Evolutionary conservation across 2,888 invertebrate genomes (phyloP), one percentile per base, ranked within the genome.

Genomic region (Amphipoea lucens): DNA sequence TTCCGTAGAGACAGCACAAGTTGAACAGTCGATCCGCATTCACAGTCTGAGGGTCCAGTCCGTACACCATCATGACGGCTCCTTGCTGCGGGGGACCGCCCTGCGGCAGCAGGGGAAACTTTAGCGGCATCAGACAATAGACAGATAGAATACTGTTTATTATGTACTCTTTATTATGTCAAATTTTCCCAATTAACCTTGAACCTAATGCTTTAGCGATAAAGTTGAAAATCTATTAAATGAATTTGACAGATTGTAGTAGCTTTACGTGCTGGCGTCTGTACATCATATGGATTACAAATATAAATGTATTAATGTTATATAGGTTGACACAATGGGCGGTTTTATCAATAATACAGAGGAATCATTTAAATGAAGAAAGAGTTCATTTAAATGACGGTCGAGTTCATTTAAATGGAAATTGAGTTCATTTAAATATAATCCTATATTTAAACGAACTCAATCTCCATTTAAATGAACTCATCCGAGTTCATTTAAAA

Each of bases 31-130:
- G 98, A 94, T 99, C 99, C 86, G 99, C 98, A 96, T 99, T 99
- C 94, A 99, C 98, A 91, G 99, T 98, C 91, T 98, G 98, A 77
- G 98, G 98, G 94, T 99, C 99, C 86, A 99, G 97, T 4, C 99
- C 99, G 96, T 99, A 99, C 79, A 99, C 99, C 99, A 99, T 99
- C 97, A 99, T 98, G 84, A 99, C 99, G 73, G 99, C 98, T 74
- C 98, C 99, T 93, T 98, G 98, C 92, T 98, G 98, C 5, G 97
- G 95, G 0, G 97, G 95, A 57, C 96, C 95, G 77, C 96, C 96
- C 96, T 97, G 94, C 65, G 62, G 67, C 23, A 78, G 77, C 84
- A 82, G 86, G 88, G 80, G 40, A 74, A 45, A 77, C 71, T 72
- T 83, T 78, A 81, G 60, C 82, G 66, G 62, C 60, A 67, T 48